Percentiles rank a stretch among this genome's conserved stretches.
phyloP scores from a whole-genome alignment of 2,113 vertebrate genomes.

The Semnornis frantzii region DNA sequence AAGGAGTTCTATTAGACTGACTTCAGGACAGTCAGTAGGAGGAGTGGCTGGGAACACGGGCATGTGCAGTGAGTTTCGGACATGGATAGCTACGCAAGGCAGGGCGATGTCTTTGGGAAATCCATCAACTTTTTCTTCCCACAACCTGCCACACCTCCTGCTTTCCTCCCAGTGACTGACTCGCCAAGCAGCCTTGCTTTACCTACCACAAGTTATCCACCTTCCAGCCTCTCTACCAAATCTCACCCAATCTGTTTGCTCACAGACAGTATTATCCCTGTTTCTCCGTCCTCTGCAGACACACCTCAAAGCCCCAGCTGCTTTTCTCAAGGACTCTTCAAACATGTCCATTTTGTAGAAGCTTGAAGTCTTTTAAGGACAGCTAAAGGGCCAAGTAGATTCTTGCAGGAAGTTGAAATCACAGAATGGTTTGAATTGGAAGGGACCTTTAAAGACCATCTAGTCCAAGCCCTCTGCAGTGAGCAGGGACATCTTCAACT shows the following conservation, averaged over 20 bases:
- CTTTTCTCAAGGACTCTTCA: not conserved
- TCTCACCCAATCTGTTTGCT: not conserved
- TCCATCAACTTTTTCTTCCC: constrained; percentile 40
- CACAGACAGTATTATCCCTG: not conserved
- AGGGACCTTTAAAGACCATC: too few relatives aligned
- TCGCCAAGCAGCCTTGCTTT: not conserved
- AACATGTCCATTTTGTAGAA: not conserved
- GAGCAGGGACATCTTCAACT: too few relatives aligned
- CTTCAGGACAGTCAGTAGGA: not conserved
- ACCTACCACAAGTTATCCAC: constrained; percentile 4
- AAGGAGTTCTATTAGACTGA: not conserved
- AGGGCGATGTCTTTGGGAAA: constrained; percentile 58
- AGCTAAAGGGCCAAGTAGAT: not conserved
- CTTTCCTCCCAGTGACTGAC: constrained; percentile 16
- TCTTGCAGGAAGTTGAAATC: not conserved
- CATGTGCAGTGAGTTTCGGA: fast-evolving
- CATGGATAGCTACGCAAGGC: not conserved
- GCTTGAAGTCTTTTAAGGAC: not conserved
- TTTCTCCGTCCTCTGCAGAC: not conserved
- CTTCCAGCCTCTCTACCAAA: constrained; percentile 16
- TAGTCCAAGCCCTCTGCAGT: too few relatives aligned
- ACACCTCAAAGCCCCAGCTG: not conserved
- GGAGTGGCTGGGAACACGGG: fast-evolving
- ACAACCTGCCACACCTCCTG: constrained; percentile 50
- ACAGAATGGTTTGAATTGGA: too few relatives aligned